A percentile compares a stretch with the other conserved stretches of the same genome.
phyloP scores from a whole-genome alignment of 2,888 invertebrate species.

The Drosophila neonasuta region DNA sequence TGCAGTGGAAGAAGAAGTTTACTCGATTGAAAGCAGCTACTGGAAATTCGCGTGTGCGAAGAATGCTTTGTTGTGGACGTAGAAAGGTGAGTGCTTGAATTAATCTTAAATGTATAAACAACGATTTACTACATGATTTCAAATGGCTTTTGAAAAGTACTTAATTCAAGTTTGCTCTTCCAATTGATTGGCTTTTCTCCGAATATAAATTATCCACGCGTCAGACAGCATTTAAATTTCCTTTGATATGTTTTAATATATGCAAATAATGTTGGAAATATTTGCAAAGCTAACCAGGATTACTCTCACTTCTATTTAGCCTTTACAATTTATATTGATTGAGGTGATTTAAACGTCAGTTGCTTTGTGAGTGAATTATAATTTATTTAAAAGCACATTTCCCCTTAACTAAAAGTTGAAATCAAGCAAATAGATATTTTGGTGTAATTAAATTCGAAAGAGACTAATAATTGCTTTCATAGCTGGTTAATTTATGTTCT shows the following conservation, averaged over 20 bases:
- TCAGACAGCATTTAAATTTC: neutral
- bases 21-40: conserved; percentile 90
- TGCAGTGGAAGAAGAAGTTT: conserved; percentile 93
- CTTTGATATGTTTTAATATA: neutral
- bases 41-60: conserved; percentile 90
- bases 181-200: neutral
- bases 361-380: neutral
- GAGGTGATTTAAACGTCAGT: neutral
- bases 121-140: no score
- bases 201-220: neutral
- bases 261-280: neutral
- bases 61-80: conserved; percentile 97
- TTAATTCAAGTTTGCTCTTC: neutral
- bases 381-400: neutral
- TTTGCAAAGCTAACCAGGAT: neutral
- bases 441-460: conserved; percentile 2
- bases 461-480: conserved; percentile 13
- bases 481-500: conserved; percentile 47
- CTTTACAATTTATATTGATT: neutral
- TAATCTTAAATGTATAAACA: neutral
- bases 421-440: neutral
- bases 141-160: no score
- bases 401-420: neutral
- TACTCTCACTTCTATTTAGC: neutral
- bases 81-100: conserved; percentile 88